Base-by-base conservation (phyloP, 2,797 vertebrate genomes). In the Paedocypris micromegethes region DNA sequence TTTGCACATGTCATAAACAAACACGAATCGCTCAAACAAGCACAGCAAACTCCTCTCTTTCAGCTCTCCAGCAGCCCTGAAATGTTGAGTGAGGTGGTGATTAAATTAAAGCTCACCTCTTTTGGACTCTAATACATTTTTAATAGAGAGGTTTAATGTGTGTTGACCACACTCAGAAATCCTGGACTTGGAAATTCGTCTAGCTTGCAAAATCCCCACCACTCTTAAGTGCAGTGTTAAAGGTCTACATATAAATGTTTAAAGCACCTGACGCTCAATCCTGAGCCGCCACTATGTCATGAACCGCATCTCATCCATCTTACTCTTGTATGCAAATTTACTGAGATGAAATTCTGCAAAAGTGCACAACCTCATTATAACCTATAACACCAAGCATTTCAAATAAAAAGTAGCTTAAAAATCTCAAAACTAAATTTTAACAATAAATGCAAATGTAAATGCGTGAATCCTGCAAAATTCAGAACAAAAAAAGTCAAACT, bases 1-100 rank as follows among this genome's bases (percentile, higher is more conserved):
- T 83, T 82, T 82, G 52, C 77, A 74, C 75, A 78, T 75, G 61
- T 76, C 59, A 77, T 82, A 88, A 86, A 88, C 83, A 86, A 86
- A 86, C 81, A 78, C 1, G 37, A 59, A 66, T 73, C 77, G 74
- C 2, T 39, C 64, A 78, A 76, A 72, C 77, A 62, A 71, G 46
- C 58, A 6, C 38, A 58, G 58, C 37, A 75, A 56, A 60, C 81
- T 79, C 82, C 78, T 80, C 80, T 79, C 79, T 77, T 73, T 64
- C 58, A 75, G 80, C 70, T 81, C 82, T 83, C 61, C 72, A 64
- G 44, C 57, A 44, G 23, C 23, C 2, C 4, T 47, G 45, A 55
- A 45, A 40, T 67, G 65, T 75, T 66, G 65, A 53, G 64, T 49
- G 52, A 73, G 23, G 40, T 61, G 61, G 53, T 44, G 65, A 55